Evolutionary conservation across 1,140 invertebrate species (phyloP), one percentile per base, ranked within the genome.

Genomic region (Tetramorium simillimum): DNA sequence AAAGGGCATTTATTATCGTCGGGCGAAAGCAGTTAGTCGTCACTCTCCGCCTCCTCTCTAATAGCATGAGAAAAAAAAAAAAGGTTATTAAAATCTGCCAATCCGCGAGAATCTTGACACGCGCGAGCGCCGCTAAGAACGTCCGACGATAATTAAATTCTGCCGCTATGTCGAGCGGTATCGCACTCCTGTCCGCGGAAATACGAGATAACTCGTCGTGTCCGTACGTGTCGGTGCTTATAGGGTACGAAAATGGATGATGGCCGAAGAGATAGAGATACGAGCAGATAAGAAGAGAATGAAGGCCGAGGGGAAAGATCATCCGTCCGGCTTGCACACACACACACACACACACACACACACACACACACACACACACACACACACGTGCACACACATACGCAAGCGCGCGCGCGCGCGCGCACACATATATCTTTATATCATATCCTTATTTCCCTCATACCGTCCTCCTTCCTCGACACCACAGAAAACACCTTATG

Each of bases 241-340:
- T 90, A 81, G 73, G 24, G 75, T 63, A 63, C 58, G 46, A 56
- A 86, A 90, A 89, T 86, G 53, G 78, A 81, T 90, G 86, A 87
- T 53, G 53, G 58, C 46, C 43, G 16, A 56, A 49, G 51, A 73
- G 67, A 77, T 62, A 58, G 72, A 49, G 73, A 87, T 78, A 67
- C 70, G 77, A 85, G 73, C 24, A 67, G 7, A 89, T 85, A 82
- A 73, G 67, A 86, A 82, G 81, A 85, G 60, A 60, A 80, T 62
- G 85, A 80, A 80, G 16, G 40, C 18, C 18, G 51, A 67, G n/a
- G 40, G 65, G 16, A 12, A 33, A 69, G 46, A 88, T 56, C 6
- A n/a, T 24, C 37, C 77, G 46, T 65, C 63, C 62, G 16, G 18
- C 56, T 65, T 65, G 53, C 53, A 21, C 21, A 16, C 3, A 18